Evolutionary conservation across 92 coral and sea anemone genomes (phyloP), one percentile per base, ranked within the genome.

Genomic region (Epizoanthus rinbou): DNA sequence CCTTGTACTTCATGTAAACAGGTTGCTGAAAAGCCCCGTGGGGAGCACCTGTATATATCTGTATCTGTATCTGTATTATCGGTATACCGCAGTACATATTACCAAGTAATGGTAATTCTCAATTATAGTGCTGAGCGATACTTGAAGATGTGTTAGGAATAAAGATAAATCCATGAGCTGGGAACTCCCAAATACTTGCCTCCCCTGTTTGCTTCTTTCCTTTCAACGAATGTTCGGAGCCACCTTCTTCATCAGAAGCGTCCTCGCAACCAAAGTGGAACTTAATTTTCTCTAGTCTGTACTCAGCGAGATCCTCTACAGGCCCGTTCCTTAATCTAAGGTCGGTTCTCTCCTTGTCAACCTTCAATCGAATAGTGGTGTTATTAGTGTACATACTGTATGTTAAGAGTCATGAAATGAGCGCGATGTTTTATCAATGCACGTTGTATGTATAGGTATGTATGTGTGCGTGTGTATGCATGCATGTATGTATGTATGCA

Each of bases 171-270:
- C 35, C 33, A 5, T 13, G 33, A 24, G 81, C 25, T 6, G 67
- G 64, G n/a, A 21, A 9, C 7, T 21, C 6, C 54, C 6, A 9
- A 25, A 39, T 17, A 41, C 85, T 79, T 52, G 81, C 90, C 86
- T 86, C 90, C 18, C 86, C 90, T 16, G 85, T 64, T 28, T 65
- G 74, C 39, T 74, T 80, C 4, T 56, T 74, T 19, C 87, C 87
- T 41, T 87, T 84, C 58, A 87, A 70, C 50, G 80, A 64, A 45
- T 87, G 90, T 35, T 87, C 90, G 10, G 90, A 87, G 24, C 90
- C 88, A 3, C 73, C 82, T 9, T 59, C 82, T 43, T 43, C 82
- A 3, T 21, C 39, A 2, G 78, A 21, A 19, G 28, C 52, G 41
- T 85, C 87, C 3, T 85, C 85, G 33, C 90, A 87, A 39, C 90